phyloP scores from a whole-genome alignment of 2,797 vertebrate genomes.

The Sarcoramphus papa region DNA sequence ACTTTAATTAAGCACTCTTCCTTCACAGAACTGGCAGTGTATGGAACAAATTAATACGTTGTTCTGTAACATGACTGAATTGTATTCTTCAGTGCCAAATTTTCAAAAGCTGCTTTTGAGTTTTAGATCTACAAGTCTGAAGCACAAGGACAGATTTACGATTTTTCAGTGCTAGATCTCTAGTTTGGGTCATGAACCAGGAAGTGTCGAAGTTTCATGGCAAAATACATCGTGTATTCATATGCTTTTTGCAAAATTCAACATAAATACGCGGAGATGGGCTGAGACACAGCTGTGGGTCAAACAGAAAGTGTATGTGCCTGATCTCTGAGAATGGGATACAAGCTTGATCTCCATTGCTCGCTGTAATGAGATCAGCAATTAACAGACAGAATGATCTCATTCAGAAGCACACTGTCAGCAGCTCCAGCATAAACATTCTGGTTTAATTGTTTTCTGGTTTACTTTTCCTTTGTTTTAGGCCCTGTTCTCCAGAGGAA shows the following conservation, averaged over 20 bases:
- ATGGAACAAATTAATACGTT: not conserved
- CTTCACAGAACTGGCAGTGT: not conserved
- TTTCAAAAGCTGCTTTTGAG: not conserved
- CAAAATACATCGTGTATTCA: not conserved
- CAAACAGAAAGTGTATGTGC: not conserved
- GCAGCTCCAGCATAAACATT: not conserved
- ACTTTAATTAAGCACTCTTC: not conserved
- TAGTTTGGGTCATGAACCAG: not conserved
- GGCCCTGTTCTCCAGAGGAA: slow-evolving; percentile 78
- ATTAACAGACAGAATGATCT: not conserved
- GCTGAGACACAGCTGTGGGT: not conserved
- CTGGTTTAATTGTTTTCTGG: not conserved
- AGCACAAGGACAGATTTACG: not conserved
- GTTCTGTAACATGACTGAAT: not conserved
- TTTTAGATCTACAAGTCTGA: not conserved
- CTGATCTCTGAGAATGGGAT: not conserved
- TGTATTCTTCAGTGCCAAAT: not conserved
- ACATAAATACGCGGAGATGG: fast-evolving
- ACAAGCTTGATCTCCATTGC: not conserved
- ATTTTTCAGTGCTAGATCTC: not conserved
- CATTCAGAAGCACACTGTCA: not conserved
- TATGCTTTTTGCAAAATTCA: not conserved
- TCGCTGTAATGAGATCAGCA: not conserved
- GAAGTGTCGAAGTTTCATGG: not conserved
- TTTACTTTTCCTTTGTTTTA: slow-evolving; percentile 51